Base-by-base conservation (phyloP, 2,888 invertebrate species). In the Meandrusa payeni region DNA sequence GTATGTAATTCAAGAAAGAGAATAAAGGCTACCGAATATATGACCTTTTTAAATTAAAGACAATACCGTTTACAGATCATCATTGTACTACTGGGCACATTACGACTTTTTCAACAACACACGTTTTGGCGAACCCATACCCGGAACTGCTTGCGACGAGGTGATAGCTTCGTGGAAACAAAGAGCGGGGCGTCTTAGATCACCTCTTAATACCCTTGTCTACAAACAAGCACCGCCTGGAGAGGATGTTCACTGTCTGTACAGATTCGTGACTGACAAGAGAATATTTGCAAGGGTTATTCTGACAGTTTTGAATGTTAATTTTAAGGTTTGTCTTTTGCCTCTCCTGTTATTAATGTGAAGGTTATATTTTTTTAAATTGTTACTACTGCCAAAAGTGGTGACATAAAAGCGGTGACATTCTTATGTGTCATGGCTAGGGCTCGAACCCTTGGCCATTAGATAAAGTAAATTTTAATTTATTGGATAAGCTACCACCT, bases 21-120 rank as follows among this genome's bases (percentile, higher is more conserved):
- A n/a, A n/a, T n/a, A n/a, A n/a, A n/a, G n/a, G n/a, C n/a, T n/a
- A n/a, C n/a, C n/a, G n/a, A n/a, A n/a, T n/a, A n/a, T n/a, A n/a
- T 15, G 4, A 15, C 2, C 15, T 13, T 10, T 26, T 45, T 34
- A 15, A 9, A 9, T 3, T 15, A 15, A n/a, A 6, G 13, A 24
- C 10, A 2, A 23, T 15, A 10, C 6, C 2, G 15, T 2, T 59
- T 57, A 1, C 69, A 92, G 92, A 0, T 96, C 96, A n/a, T 96
- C 96, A 0, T 88, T 97, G 6, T 96, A 97, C 77, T 97, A 96
- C 71, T 96, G 96, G 96, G 96, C 96, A 0, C 96, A 96, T 69
- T 97, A 96, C 65, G 96, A 97, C 66, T 97, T 96, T 87, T 97
- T 96, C 82, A 96, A 97, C 74, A 95, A 96, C 61, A 96, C 95